Evolutionary conservation across 2,888 invertebrate species (phyloP).

Genomic region (Oscheius sp.): DNA sequence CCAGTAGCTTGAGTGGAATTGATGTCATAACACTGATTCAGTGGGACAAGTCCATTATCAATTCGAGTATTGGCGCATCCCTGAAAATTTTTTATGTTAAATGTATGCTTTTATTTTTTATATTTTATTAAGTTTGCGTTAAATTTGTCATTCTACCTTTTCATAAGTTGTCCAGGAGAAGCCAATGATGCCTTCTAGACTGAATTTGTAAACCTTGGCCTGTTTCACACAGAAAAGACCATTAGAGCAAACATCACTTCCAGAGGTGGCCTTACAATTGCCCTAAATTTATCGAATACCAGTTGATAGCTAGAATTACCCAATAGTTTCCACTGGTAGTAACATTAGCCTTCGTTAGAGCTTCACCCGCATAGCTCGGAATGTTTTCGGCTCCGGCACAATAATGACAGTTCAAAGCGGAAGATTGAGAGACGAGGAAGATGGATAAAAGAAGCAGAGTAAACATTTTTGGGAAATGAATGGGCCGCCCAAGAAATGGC

Average conservation of each 20-base stretch:
- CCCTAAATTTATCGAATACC: background rate
- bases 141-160: background rate
- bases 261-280: background rate
- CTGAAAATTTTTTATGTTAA: too few relatives aligned
- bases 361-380: background rate
- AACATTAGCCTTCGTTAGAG: background rate
- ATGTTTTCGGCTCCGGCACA: constrained; percentile 8
- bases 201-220: constrained; percentile 12
- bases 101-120: too few relatives aligned
- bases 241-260: background rate
- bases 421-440: too few relatives aligned
- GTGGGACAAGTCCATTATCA: constrained; percentile 2
- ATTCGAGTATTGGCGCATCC: background rate
- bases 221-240: background rate
- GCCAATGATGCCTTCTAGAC: background rate
- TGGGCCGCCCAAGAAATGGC: too few relatives aligned
- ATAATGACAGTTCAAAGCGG: background rate
- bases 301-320: background rate
- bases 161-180: background rate
- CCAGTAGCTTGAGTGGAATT: background rate
- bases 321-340: background rate
- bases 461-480: too few relatives aligned
- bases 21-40: background rate
- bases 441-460: too few relatives aligned
- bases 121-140: background rate